Conservation (phyloP, 2,888 invertebrate species). For the Eilema griseolum region DNA sequence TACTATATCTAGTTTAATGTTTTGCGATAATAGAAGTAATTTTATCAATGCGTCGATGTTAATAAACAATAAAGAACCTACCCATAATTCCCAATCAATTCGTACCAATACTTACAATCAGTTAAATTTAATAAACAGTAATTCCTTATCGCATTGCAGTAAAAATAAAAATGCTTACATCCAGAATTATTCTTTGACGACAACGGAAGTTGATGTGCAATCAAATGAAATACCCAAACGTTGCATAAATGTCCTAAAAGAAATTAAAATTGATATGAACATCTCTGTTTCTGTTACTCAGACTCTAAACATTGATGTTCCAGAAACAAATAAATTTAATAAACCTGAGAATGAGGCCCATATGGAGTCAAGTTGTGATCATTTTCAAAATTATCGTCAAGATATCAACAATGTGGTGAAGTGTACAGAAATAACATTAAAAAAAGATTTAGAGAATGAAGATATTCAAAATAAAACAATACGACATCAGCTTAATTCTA, state of each 20-base stretch:
- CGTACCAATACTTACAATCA: not conserved
- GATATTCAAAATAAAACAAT: not conserved
- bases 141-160: not conserved
- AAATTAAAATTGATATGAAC: constrained; percentile 70
- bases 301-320: not conserved
- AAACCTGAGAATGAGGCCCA: not conserved
- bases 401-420: not conserved
- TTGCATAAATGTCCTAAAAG: constrained; percentile 64
- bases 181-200: constrained; percentile 61
- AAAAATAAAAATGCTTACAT: constrained; percentile 29
- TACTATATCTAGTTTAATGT: not conserved
- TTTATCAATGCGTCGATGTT: not conserved
- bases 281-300: constrained; percentile 65
- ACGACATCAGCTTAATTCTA: not conserved
- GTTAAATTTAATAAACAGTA: not conserved
- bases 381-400: not conserved
- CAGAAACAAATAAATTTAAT: not conserved
- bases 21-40: not conserved
- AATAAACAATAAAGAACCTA: not conserved
- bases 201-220: constrained; percentile 63
- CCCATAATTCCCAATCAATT: not conserved
- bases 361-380: not conserved
- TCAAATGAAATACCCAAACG: constrained; percentile 56
- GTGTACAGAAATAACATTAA: not conserved
- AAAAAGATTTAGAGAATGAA: not conserved